These are phyloP conservation scores for Eulemur rubriventer DNA, from an alignment of 2,797 vertebrate genomes.

Conservation along the genomic window DNA sequence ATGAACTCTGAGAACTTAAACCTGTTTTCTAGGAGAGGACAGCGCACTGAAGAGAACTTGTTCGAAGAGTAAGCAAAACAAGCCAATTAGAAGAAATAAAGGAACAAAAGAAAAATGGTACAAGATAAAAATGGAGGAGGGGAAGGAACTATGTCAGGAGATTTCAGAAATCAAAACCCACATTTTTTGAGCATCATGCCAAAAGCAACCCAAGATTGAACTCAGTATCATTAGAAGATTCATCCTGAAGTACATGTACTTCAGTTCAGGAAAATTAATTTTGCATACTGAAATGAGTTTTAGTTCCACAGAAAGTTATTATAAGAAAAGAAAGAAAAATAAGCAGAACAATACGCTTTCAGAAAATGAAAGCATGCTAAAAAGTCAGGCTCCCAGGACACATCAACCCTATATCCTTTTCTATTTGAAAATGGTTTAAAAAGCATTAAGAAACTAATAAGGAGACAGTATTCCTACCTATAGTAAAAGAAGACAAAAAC, in stretches of 20 bases:
- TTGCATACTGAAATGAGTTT: neutral
- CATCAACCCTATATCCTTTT: neutral
- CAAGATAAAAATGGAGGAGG: neutral
- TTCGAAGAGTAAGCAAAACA: neutral
- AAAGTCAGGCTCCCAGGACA: neutral
- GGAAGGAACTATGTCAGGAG: neutral
- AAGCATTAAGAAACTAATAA: neutral
- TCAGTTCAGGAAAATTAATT: neutral
- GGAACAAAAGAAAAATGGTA: neutral
- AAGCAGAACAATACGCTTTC: neutral
- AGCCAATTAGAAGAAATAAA: neutral
- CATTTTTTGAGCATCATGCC: neutral
- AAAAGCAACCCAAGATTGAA: neutral
- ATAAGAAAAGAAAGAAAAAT: neutral
- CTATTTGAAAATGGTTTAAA: neutral
- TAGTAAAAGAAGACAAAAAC: neutral
- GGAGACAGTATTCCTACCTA: neutral
- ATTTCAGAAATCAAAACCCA: neutral
- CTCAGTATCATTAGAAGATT: neutral
- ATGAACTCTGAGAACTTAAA: neutral
- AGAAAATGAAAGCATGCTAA: neutral
- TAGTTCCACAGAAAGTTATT: neutral
- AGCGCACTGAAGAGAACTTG: neutral
- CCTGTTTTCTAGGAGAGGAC: neutral
- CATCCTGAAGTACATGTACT: neutral